Conservation (phyloP, 1,140 invertebrate species). For the Phymorhynchus buccinoides region DNA sequence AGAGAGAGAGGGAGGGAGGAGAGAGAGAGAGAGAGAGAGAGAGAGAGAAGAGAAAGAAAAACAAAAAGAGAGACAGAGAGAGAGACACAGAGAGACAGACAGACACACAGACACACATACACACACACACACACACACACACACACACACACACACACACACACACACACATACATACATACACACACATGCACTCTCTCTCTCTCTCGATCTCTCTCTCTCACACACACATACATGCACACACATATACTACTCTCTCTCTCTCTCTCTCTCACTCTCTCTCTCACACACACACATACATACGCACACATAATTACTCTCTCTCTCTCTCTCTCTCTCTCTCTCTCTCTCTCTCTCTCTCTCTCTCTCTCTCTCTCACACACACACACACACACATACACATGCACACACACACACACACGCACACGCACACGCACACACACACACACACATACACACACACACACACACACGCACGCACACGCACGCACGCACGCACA, state of each 20-base stretch:
- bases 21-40: no score
- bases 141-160: background rate
- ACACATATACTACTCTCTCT: background rate
- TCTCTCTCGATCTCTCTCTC: no score
- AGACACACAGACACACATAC: background rate
- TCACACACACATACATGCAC: background rate
- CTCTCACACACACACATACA: background rate
- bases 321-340: background rate
- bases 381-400: background rate
- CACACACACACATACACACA: conserved; percentile 5
- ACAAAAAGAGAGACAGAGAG: background rate
- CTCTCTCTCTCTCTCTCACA: conserved; percentile 7
- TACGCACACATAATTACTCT: background rate
- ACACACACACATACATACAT: background rate
- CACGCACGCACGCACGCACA: no score
- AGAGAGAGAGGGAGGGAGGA: conserved; percentile 19
- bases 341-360: background rate
- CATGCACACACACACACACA: background rate
- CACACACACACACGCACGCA: no score
- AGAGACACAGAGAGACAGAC: conserved; percentile 4
- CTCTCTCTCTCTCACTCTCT: no score
- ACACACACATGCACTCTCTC: no score
- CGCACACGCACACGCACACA: background rate
- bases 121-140: background rate
- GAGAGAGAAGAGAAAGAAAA: background rate